Conservation (phyloP, 2,113 vertebrate genomes). For the Martes martes region DNA sequence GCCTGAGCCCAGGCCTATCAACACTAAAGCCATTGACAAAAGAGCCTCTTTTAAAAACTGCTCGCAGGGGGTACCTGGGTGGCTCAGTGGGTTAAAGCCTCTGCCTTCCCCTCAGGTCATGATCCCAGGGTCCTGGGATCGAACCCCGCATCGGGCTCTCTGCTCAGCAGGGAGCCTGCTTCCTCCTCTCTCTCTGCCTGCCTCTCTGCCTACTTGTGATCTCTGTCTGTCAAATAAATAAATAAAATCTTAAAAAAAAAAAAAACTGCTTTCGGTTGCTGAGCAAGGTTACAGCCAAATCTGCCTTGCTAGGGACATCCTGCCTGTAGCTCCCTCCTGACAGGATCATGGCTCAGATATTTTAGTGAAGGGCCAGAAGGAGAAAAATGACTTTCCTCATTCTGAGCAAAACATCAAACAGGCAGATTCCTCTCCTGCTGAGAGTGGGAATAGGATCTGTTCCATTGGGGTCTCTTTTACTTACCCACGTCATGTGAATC, state of each 20-base stretch:
- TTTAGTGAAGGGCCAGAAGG: background rate
- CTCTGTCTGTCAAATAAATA: no score
- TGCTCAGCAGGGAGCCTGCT: no score
- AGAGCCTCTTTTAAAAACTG: background rate
- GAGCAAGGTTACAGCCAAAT: background rate
- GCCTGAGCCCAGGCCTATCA: background rate
- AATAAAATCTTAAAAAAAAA: no score
- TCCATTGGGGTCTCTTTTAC: background rate
- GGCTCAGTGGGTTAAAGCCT: no score
- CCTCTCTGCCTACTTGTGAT: no score
- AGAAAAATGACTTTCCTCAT: background rate
- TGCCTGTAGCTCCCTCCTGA: background rate
- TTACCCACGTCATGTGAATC: background rate
- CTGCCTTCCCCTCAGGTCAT: no score
- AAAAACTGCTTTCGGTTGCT: background rate
- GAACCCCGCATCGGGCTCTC: fast-evolving
- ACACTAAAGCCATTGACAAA: background rate
- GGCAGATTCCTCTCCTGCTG: background rate
- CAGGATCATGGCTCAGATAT: background rate
- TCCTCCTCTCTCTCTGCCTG: no score
- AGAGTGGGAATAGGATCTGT: background rate
- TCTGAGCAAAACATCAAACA: background rate
- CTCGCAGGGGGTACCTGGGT: no score
- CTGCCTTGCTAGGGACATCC: background rate
- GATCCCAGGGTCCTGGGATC: no score